phyloP scores from a whole-genome alignment of 2,797 vertebrate genomes.

The Acipenser transmontanus region DNA sequence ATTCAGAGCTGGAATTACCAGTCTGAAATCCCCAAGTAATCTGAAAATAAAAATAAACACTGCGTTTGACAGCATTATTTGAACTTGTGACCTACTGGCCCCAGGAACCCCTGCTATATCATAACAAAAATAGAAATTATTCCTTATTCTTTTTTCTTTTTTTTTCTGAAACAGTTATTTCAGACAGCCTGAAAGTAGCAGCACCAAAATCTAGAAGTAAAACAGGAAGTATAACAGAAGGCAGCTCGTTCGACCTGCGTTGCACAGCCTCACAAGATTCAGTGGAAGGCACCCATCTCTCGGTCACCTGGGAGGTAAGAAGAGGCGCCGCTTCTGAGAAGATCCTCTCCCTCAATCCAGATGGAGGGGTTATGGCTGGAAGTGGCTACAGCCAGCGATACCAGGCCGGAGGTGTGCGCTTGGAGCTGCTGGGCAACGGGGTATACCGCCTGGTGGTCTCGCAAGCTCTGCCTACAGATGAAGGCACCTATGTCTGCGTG shows the following conservation, averaged over 20 bases:
- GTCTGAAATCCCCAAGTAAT: neutral
- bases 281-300: constrained; percentile 72
- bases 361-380: constrained; percentile 60
- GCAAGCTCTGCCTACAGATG: constrained; percentile 52
- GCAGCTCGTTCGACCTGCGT: constrained; percentile 69
- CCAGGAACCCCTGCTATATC: constrained; percentile 1
- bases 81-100: neutral
- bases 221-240: constrained; percentile 51
- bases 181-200: constrained; percentile 70
- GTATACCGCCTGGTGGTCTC: constrained; percentile 65
- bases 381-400: constrained; percentile 60
- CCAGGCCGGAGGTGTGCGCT: constrained; percentile 60
- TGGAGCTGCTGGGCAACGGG: constrained; percentile 65
- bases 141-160: constrained; percentile 7
- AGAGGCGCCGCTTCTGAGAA: constrained; percentile 43
- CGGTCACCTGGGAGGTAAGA: constrained; percentile 74
- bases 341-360: constrained; percentile 71
- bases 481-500: constrained; percentile 72
- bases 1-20: too few relatives aligned
- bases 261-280: constrained; percentile 64
- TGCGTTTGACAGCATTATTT: constrained; percentile 12
- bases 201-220: constrained; percentile 22
- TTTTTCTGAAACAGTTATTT: constrained; percentile 62
- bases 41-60: neutral
- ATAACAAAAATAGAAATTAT: neutral